Evolutionary conservation across 35 echinoderm and acorn worm genomes (phyloP), one percentile per base, ranked within the genome.

Genomic region (Ophioderma brevispina): DNA sequence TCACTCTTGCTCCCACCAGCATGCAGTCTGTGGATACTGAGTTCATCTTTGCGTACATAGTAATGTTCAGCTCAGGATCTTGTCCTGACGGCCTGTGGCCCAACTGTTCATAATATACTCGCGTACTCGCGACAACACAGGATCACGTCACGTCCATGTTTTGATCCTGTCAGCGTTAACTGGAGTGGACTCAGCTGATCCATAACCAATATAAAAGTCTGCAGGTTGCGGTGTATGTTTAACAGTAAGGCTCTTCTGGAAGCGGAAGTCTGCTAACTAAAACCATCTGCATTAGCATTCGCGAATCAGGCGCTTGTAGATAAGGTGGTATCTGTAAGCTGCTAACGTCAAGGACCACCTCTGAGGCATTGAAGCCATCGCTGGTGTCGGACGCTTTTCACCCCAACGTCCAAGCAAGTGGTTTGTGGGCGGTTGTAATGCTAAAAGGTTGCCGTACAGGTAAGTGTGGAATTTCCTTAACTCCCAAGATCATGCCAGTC

Each of bases 391-490:
- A 46, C 55, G 85, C 13, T 13, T 15, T 59, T 96, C 84, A 35
- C 55, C 36, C 10, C 85, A 85, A 28, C 92, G 80, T 31, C 90
- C 94, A 25, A 92, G 80, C 21, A 95, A 36, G 32, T 23, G 89
- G 84, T 78, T 92, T 92, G 32, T 95, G 85, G 50, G 91, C 94
- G 0, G 89, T 83, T 25, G 37, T 14, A 19, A 55, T 33, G 1
- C 31, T 83, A 13, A 83, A 32, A 28, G 46, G 30, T 31, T 13
- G 5, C 85, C 86, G 76, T 89, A 96, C 19, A 90, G 41, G 55
- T 96, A 90, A 37, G 59, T 75, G 64, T 92, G 90, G 38, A 92
- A 96, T 80, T 76, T 81, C n/a, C 79, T 96, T 95, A 4, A 91
- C 78, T 14, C 81, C 90, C 32, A 89, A 89, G 10, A 96, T 77